Evolutionary conservation across 1,140 invertebrate species (phyloP).

Genomic region (Temnothorax nylanderi): DNA sequence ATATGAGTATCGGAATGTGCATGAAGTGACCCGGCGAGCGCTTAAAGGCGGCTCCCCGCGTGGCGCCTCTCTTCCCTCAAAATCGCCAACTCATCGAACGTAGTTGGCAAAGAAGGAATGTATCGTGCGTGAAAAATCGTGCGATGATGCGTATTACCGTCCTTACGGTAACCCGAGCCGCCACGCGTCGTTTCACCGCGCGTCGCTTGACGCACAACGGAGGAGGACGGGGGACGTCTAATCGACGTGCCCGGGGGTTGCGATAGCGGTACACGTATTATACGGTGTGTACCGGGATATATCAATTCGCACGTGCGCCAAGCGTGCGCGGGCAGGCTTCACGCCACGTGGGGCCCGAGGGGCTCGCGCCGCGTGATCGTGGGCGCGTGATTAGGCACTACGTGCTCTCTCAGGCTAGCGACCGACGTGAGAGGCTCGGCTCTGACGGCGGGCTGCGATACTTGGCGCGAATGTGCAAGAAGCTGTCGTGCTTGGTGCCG

Average conservation of each 20-base stretch:
- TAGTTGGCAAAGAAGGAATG: constrained; percentile 62
- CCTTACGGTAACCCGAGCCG: constrained; percentile 4
- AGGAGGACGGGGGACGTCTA: too few species aligned
- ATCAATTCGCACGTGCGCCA: constrained; percentile 37
- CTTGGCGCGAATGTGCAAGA: constrained; percentile 91
- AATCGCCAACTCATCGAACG: constrained; percentile 44
- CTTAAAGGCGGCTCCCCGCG: background rate
- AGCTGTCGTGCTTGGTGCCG: constrained; percentile 85
- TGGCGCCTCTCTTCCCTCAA: constrained; percentile 45
- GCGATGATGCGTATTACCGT: constrained; percentile 15
- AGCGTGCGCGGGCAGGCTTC: background rate
- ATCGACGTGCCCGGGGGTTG: background rate
- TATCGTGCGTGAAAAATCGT: background rate
- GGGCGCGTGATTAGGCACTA: constrained; percentile 71
- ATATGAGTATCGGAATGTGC: constrained; percentile 42
- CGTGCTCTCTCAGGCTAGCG: constrained; percentile 75
- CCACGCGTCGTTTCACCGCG: constrained; percentile 22
- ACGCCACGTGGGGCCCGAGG: background rate
- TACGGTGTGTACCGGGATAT: background rate
- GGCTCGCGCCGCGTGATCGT: constrained; percentile 21
- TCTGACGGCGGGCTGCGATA: constrained; percentile 89
- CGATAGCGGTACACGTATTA: background rate
- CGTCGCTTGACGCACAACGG: too few species aligned
- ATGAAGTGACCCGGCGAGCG: background rate
- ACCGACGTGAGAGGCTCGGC: constrained; percentile 75